Base-by-base conservation (phyloP, 2,113 vertebrate genomes). In the Clarias magur region DNA sequence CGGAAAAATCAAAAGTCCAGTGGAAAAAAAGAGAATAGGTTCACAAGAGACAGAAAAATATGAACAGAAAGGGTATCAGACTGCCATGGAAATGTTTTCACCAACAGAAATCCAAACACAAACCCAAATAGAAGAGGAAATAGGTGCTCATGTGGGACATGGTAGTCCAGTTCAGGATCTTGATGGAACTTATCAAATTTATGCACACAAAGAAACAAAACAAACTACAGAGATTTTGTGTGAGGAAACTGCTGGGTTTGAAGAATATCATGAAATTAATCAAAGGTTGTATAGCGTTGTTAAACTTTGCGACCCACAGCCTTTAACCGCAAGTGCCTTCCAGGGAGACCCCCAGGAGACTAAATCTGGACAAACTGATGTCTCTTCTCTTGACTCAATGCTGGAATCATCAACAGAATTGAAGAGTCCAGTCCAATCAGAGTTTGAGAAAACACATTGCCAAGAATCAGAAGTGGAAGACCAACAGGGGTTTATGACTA, bases 321-420 rank as follows among this genome's bases (percentile, higher is more conserved):
- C 94, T 96, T 54, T 90, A 91, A 85, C 92, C 92, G 89, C 81
- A 73, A 96, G 59, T 65, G 10, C 23, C 59, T 82, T 5, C 38
- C 60, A 42, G 23, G 34, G 92, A 89, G 98, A 99, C 93, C 99
- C 98, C 19, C 87, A 99, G 84, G 98, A 99, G 93, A 92, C 94
- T 89, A 99, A 96, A 93, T 97, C 97, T 42, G 91, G 96, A 62
- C 92, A 95, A 86, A 96, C 98, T 92, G 97, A 98, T 85, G 94
- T 94, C 80, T 99, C 97, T 17, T 98, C 97, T 79, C 95, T 95
- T 89, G 98, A 99, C 93, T 99, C 98, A 78, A 95, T 99, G 7
- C 81, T 67, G 11, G 38, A 4, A n/a, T 62, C 42, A 16, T n/a
- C 81, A n/a, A 65, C 13, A 72, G 67, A 84, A 34, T 13, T 59